Evolutionary conservation across 2,797 vertebrate genomes (phyloP).

Genomic region (Streptopelia turtur): DNA sequence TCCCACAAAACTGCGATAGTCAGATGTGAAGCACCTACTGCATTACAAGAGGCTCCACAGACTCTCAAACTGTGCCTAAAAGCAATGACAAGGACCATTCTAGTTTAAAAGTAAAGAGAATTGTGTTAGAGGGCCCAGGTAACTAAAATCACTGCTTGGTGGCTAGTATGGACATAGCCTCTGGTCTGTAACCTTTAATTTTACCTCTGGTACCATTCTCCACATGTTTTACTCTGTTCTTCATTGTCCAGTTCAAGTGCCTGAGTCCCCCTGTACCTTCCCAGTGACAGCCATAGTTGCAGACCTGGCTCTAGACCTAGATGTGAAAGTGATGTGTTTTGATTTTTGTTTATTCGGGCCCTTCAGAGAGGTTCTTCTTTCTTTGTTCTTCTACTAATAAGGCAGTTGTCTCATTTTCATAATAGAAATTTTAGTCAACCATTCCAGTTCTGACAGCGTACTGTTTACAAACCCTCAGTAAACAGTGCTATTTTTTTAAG

Average conservation of each 20-base stretch:
- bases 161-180: background rate
- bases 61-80: background rate
- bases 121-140: background rate
- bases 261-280: background rate
- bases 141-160: rapidly evolving
- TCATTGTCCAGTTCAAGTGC: background rate
- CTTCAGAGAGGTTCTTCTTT: rapidly evolving
- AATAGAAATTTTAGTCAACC: background rate
- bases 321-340: rapidly evolving
- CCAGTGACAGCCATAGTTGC: background rate
- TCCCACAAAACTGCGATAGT: background rate
- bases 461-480: background rate
- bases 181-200: background rate
- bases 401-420: background rate
- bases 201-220: rapidly evolving
- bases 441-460: background rate
- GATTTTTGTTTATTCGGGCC: background rate
- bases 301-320: background rate
- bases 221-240: background rate
- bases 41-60: background rate
- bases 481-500: background rate
- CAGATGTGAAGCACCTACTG: background rate
- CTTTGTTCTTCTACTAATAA: background rate
- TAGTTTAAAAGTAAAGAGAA: background rate
- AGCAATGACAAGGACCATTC: background rate